Base-by-base conservation (phyloP, 2,797 vertebrate species). In the Psittacula derbiana region DNA sequence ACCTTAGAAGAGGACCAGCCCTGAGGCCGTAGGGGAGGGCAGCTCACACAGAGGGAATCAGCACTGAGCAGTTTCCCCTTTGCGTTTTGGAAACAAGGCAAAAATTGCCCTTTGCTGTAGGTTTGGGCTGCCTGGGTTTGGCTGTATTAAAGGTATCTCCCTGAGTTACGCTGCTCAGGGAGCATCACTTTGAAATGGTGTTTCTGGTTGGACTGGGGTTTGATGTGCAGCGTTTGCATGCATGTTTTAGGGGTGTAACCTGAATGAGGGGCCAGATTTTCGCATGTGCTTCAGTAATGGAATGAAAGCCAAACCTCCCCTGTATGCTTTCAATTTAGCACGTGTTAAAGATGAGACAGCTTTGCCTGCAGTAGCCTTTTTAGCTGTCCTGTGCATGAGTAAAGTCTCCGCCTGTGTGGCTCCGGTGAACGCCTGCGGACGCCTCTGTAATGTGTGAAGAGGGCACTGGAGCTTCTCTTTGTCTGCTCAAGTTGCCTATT, bases 191-290 rank as follows among this genome's bases (percentile, higher is more conserved):
- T 18, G 36, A n/a, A 83, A 7, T 6, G 50, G 21, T 10, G 6
- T 27, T 83, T 31, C 61, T 47, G n/a, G 19, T 3, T 8, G 47
- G 27, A 40, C 52, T 20, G 58, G 25, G 58, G 25, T 61, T 38
- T 25, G 36, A 40, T 27, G 58, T 27, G 58, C 58, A 28, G 58
- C 17, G 18, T 40, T 38, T 40, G 58, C 36, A 18, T 27, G 33
- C 0, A 0, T 4, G 36, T 8, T 50, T 73, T 40, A 24, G 44
- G 43, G 10, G 53, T 0, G 1, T 4, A 25, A 47, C 43, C 43
- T 24, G 23, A 33, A 24, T 57, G 4, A 44, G 41, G 25, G 17
- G n/a, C 25, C 18, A 9, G 5, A 12, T 88, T 79, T 67, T 23
- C 20, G 12, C 31, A 1, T 12, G 46, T 38, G n/a, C 50, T 80